phyloP scores from a whole-genome alignment of 2,113 vertebrate species.

The Ceyx melanurus region DNA sequence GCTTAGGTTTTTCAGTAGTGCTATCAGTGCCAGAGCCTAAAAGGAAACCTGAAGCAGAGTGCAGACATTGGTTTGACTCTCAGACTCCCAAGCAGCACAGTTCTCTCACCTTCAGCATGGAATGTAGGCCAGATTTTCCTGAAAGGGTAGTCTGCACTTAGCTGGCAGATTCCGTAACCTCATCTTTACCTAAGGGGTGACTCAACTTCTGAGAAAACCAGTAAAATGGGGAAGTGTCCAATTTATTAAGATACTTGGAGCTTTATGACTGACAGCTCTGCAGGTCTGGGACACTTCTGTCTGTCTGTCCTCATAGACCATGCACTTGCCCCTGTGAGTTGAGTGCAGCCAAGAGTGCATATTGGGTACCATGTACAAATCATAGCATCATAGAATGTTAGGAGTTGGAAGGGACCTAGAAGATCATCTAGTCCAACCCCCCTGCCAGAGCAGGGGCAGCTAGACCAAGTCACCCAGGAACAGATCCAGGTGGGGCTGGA shows the following conservation, averaged over 20 bases:
- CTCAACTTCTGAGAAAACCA: conserved; percentile 26
- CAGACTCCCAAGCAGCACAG: fast-evolving
- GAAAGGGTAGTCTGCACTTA: neutral
- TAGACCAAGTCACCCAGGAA: no score
- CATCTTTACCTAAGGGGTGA: neutral
- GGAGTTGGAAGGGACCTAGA: no score
- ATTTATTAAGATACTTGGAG: neutral
- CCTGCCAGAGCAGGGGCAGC: no score
- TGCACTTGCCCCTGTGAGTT: fast-evolving
- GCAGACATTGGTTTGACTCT: fast-evolving
- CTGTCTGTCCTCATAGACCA: fast-evolving
- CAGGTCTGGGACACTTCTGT: neutral
- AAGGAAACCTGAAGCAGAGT: neutral
- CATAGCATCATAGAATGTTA: no score
- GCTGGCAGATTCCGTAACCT: neutral
- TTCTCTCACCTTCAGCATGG: neutral
- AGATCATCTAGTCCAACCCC: no score
- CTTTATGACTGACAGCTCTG: neutral
- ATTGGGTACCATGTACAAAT: fast-evolving
- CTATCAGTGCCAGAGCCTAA: neutral
- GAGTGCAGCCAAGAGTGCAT: neutral
- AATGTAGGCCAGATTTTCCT: neutral
- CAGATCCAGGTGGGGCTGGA: no score
- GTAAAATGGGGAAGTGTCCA: conserved; percentile 2
- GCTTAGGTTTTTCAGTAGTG: neutral